Conservation (phyloP, 2,113 vertebrate species). For the Leuciscus idus region DNA sequence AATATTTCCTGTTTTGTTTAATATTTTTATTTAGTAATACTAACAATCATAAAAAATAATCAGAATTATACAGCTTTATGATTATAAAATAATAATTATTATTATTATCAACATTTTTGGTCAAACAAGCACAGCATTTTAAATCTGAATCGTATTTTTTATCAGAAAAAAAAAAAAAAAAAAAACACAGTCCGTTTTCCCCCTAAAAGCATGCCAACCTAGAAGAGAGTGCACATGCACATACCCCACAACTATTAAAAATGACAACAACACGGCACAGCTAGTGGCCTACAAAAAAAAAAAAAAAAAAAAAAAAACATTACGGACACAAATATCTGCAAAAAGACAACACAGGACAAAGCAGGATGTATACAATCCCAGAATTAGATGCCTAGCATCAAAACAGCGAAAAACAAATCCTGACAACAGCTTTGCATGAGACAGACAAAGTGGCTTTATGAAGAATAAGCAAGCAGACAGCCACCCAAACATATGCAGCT, state of each 20-base stretch:
- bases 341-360: neutral
- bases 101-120: too few species aligned
- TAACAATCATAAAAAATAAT: neutral
- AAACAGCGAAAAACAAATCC: neutral
- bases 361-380: neutral
- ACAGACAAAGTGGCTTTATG: slow-evolving; percentile 10
- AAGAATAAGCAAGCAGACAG: neutral
- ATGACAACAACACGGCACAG: neutral
- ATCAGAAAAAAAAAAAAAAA: too few species aligned
- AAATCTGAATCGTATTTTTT: neutral
- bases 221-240: neutral
- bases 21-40: neutral
- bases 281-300: neutral
- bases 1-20: neutral
- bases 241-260: neutral
- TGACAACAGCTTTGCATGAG: neutral
- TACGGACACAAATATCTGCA: neutral
- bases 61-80: too few species aligned
- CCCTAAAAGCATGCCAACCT: neutral
- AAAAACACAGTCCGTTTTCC: neutral
- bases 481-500: slow-evolving; percentile 40
- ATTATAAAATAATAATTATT: neutral
- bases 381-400: neutral
- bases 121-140: neutral
- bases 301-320: neutral